Base-by-base conservation (phyloP, 2,888 invertebrate species). In the Trachelus tabidus region DNA sequence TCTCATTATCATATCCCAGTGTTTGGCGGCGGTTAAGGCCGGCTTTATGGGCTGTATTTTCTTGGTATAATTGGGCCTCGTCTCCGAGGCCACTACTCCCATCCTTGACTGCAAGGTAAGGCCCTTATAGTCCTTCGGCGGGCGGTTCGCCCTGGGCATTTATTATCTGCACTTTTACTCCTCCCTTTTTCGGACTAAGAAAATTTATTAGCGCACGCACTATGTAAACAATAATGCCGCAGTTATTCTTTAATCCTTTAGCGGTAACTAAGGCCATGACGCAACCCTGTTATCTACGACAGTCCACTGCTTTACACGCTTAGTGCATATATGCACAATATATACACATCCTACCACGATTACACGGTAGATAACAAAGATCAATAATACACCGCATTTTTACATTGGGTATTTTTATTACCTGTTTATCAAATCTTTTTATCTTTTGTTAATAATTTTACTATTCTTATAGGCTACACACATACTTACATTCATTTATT, bases 1-100 rank as follows among this genome's bases (percentile, higher is more conserved):
- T 80, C 85, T 85, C 83, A 85, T 85, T 85, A 85, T 85, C 85
- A 85, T 85, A 82, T 81, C 80, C 82, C 80, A 79, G 82, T 82
- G 84, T 85, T 85, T 83, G 82, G 81, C 82, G 82, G 83, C 82
- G 80, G 83, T 84, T 85, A 83, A 81, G 81, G 81, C 79, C 80
- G 80, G 82, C 81, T 85, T 85, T 85, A 85, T 85, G 84, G 83
- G 85, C 82, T 83, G 83, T 85, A 85, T 85, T 85, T 85, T 84
- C 85, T 85, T 79, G 75, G 81, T 83, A 83, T 85, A 85, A 85
- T 85, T 85, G 85, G 85, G 81, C 82, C 84, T 81, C 76, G 77
- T 71, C 77, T 75, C 76, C 73, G 68, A 69, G 11, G n/a, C 73
- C 76, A 56, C 71, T n/a, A 23, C 56, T 12, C 31, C 77, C 73